A percentile compares a stretch with the other conserved stretches of the same genome.
These are phyloP conservation scores for Campoletis raptor DNA, from an alignment of 2,888 invertebrate species.

Conservation along the genomic window DNA sequence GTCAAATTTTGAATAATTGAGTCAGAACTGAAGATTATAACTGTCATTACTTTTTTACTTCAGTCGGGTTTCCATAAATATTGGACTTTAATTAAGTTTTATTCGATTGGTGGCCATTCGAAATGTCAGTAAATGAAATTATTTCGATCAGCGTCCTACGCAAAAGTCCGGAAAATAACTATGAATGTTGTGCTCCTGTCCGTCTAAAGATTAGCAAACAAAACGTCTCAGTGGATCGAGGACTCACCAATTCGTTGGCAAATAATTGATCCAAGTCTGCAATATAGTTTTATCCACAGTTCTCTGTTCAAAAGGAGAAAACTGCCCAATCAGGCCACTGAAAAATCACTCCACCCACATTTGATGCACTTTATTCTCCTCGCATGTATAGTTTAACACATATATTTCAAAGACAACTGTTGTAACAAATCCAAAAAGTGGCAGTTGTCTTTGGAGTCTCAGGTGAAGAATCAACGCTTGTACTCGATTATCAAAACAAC, in stretches of 20 bases:
- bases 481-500: not conserved
- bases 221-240: slow-evolving; percentile 7
- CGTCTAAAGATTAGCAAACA: not conserved
- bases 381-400: not conserved
- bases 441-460: not conserved
- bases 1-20: not conserved
- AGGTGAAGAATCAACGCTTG: not conserved
- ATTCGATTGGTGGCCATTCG: not conserved
- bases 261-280: slow-evolving; percentile 13
- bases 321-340: slow-evolving; percentile 7
- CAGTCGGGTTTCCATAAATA: not conserved
- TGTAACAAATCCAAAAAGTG: not conserved
- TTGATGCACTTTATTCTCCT: slow-evolving; percentile 13
- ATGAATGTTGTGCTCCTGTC: not conserved
- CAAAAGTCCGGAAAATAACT: not conserved
- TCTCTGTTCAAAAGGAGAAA: not conserved
- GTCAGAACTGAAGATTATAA: not conserved
- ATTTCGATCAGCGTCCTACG: no score
- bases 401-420: not conserved
- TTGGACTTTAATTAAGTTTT: not conserved
- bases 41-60: not conserved
- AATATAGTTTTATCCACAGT: slow-evolving; percentile 54
- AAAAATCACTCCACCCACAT: slow-evolving; percentile 34
- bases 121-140: not conserved
- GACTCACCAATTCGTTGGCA: slow-evolving; percentile 53